Percentiles rank a stretch among this genome's conserved stretches.
phyloP scores from a whole-genome alignment of 2,797 vertebrate species.

The Columba guinea region DNA sequence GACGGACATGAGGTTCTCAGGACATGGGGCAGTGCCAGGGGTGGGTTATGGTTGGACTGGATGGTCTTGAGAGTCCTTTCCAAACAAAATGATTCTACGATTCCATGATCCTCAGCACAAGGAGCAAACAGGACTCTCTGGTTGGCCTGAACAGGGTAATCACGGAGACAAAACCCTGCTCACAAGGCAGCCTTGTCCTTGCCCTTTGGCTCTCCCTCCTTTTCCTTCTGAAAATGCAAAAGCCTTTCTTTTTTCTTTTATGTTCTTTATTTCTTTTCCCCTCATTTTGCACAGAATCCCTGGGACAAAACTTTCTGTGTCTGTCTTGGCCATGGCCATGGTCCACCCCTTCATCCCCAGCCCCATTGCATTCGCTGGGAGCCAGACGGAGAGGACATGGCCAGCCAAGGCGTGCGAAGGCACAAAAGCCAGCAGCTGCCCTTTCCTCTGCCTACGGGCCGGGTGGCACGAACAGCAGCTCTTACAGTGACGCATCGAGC shows the following conservation, averaged over 20 bases:
- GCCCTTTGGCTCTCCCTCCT: neutral
- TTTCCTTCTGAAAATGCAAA: neutral
- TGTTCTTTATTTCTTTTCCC: neutral
- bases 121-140: neutral
- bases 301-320: slow-evolving; percentile 35
- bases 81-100: too few relatives aligned
- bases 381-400: neutral
- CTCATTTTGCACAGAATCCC: neutral
- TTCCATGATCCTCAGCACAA: neutral
- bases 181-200: slow-evolving; percentile 34
- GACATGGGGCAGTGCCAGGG: too few relatives aligned
- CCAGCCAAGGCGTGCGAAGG: neutral
- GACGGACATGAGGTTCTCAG: too few relatives aligned
- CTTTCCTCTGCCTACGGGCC: neutral
- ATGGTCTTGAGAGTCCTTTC: too few relatives aligned
- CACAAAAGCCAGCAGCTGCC: slow-evolving; percentile 1
- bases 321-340: neutral
- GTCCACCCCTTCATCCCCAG: neutral
- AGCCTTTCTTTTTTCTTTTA: neutral
- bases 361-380: rapidly evolving
- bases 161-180: neutral
- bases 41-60: too few relatives aligned
- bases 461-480: neutral
- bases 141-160: neutral
- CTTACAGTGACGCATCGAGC: rapidly evolving